Conservation (phyloP, 2,797 vertebrate species). For the Argyrosomus regius region DNA sequence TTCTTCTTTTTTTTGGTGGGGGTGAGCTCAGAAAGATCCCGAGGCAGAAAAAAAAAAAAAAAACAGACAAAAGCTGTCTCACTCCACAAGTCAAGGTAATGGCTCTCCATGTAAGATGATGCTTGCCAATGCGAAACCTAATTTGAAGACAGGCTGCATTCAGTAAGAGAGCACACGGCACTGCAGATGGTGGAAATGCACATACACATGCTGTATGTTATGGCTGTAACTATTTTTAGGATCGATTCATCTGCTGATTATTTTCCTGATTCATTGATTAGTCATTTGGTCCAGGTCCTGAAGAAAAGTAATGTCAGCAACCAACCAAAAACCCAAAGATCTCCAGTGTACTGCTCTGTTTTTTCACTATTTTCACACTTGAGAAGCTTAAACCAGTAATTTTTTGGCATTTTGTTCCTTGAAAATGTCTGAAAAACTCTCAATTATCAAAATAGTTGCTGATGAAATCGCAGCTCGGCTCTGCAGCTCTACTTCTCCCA, state of each 20-base stretch:
- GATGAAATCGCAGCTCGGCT: not conserved
- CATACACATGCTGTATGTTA: not conserved
- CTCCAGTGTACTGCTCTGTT: not conserved
- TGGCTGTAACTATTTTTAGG: not conserved
- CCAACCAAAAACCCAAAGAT: not conserved
- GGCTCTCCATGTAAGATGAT: constrained; percentile 72
- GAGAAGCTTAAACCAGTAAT: not conserved
- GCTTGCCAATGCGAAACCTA: constrained; percentile 50
- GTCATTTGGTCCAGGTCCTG: not conserved
- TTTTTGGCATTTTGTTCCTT: not conserved
- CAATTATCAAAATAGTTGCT: not conserved
- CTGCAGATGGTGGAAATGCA: constrained; percentile 1
- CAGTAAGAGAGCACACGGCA: not conserved
- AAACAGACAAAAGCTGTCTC: constrained; percentile 66
- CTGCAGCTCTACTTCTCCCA: constrained; percentile 19
- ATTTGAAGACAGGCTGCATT: constrained; percentile 48
- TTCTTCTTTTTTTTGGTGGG: not conserved
- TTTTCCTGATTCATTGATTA: not conserved
- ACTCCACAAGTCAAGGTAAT: constrained; percentile 70
- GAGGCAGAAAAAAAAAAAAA: constrained; percentile 41
- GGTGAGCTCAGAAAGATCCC: constrained; percentile 35
- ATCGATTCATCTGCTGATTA: not conserved
- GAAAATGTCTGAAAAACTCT: not conserved
- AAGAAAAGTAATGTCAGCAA: not conserved
- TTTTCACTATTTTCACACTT: not conserved